These are phyloP conservation scores for Redunca redunca DNA, from an alignment of 2,113 vertebrate species.

Conservation along the genomic window DNA sequence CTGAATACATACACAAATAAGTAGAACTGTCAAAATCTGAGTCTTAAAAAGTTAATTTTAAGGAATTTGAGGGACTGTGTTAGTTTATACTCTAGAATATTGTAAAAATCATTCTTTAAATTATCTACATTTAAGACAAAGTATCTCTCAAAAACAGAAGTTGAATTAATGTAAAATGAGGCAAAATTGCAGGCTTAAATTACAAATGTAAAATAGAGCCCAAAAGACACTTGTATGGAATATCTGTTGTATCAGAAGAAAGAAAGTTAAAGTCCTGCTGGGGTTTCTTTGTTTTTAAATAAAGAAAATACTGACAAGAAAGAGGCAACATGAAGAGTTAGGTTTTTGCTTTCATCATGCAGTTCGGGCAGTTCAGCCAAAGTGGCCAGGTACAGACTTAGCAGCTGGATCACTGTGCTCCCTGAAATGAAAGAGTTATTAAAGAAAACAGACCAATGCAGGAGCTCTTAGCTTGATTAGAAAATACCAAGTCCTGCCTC, in stretches of 20 bases:
- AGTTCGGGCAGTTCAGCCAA: neutral
- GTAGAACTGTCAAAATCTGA: neutral
- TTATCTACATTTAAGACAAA: conserved; percentile 32
- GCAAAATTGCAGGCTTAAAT: conserved; percentile 33
- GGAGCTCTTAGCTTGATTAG: neutral
- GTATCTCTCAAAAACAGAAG: conserved; percentile 18
- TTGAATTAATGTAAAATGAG: conserved; percentile 36
- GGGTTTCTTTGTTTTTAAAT: conserved; percentile 33
- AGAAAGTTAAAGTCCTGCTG: neutral
- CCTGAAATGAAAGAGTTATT: neutral
- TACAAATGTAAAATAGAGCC: conserved; percentile 21
- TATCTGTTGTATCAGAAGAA: conserved; percentile 30
- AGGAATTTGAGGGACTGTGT: neutral
- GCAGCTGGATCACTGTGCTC: neutral
- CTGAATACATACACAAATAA: neutral
- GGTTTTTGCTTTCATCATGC: neutral
- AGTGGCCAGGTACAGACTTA: neutral
- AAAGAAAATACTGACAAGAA: neutral
- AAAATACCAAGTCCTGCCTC: neutral
- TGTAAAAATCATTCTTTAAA: conserved; percentile 23
- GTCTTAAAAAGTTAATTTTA: neutral
- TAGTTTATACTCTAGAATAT: neutral
- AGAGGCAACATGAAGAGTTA: neutral
- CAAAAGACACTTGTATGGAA: neutral
- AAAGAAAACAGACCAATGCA: neutral